phyloP scores from a whole-genome alignment of 2,113 vertebrate genomes.

The Oryzias javanicus region DNA sequence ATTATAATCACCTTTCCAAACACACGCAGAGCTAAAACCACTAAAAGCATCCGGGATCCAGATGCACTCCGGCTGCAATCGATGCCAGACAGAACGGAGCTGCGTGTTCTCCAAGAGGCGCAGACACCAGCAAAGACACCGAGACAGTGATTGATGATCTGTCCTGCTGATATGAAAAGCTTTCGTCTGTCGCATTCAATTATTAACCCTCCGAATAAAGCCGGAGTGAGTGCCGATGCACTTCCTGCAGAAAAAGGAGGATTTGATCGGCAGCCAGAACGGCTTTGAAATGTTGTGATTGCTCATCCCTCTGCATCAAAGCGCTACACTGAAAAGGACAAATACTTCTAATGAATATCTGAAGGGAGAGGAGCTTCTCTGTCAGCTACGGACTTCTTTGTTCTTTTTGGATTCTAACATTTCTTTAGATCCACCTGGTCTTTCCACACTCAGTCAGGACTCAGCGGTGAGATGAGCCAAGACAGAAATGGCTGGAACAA shows the following conservation, averaged over 20 bases:
- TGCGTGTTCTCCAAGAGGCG: slow-evolving; percentile 33
- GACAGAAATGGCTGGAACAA: slow-evolving; percentile 6
- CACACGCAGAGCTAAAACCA: slow-evolving; percentile 48
- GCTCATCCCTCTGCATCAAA: slow-evolving; percentile 54
- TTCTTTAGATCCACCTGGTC: slow-evolving; percentile 34
- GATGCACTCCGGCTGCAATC: slow-evolving; percentile 47
- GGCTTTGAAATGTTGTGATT: slow-evolving; percentile 37
- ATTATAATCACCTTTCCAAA: slow-evolving; percentile 66
- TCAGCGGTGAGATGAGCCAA: slow-evolving; percentile 20
- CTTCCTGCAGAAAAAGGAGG: slow-evolving; percentile 50
- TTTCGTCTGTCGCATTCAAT: slow-evolving; percentile 60
- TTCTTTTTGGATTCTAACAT: slow-evolving; percentile 50
- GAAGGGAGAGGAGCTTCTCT: slow-evolving; percentile 45
- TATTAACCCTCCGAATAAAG: slow-evolving; percentile 54
- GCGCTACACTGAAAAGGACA: slow-evolving; percentile 51
- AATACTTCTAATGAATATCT: slow-evolving; percentile 59
- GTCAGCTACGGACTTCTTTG: slow-evolving; percentile 42
- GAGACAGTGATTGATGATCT: slow-evolving; percentile 68
- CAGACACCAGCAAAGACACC: slow-evolving; percentile 29
- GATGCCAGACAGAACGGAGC: slow-evolving; percentile 46
- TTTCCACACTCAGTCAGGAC: slow-evolving; percentile 11
- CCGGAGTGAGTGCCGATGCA: slow-evolving; percentile 25
- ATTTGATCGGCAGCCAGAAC: slow-evolving; percentile 62
- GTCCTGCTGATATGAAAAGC: slow-evolving; percentile 61
- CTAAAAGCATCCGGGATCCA: slow-evolving; percentile 60